phyloP scores from a whole-genome alignment of 2,888 invertebrate genomes.

The Antheraea assamensis region DNA sequence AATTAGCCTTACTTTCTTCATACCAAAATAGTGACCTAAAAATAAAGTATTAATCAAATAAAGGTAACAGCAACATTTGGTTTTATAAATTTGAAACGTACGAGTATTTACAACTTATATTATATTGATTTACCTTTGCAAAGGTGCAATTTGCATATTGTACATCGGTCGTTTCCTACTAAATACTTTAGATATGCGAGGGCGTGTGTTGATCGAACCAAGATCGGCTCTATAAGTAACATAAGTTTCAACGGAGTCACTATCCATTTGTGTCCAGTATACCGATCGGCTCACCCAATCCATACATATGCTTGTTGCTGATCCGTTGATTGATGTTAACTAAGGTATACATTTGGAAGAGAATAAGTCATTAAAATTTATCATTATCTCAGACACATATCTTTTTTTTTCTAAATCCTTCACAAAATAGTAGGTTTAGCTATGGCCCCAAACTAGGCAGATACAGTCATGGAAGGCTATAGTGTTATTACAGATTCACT shows the following conservation, averaged over 20 bases:
- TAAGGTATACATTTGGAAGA: constrained; percentile 35
- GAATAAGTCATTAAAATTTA: background rate
- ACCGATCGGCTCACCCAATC: constrained; percentile 94
- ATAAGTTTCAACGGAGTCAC: constrained; percentile 67
- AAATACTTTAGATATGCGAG: constrained; percentile 79
- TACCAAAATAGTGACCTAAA: constrained; percentile 89
- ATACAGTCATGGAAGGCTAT: too few relatives aligned
- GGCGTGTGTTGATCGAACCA: constrained; percentile 80
- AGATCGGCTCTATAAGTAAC: constrained; percentile 86
- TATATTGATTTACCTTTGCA: constrained; percentile 81
- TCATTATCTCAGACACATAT: background rate
- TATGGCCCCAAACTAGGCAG: too few relatives aligned
- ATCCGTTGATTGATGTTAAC: constrained; percentile 72
- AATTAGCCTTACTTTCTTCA: constrained; percentile 78
- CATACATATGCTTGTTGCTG: constrained; percentile 85
- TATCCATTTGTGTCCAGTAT: constrained; percentile 89
- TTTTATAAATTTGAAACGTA: background rate
- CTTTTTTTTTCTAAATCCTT: too few relatives aligned
- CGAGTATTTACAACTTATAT: background rate
- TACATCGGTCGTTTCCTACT: constrained; percentile 81
- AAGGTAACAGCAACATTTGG: background rate
- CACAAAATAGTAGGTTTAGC: too few relatives aligned
- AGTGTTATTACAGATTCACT: too few relatives aligned
- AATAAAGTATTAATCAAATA: background rate
- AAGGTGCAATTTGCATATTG: constrained; percentile 88